Evolutionary conservation across 2,113 vertebrate species (phyloP), one percentile per base, ranked within the genome.

Genomic region (Rhynchomys soricoides): DNA sequence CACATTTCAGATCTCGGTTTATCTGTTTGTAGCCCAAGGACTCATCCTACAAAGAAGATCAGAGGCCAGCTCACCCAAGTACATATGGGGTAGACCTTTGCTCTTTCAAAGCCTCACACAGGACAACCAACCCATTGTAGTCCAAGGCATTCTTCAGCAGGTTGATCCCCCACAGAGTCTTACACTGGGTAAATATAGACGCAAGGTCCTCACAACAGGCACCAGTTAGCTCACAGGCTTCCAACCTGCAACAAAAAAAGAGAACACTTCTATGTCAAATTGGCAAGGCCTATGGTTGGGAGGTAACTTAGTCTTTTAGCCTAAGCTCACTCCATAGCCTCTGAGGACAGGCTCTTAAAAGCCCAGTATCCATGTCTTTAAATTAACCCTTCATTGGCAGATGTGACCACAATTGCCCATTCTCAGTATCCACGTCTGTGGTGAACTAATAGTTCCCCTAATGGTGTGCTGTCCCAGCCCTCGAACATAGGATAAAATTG

Each of bases 301-400:
- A 70, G 19, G 31, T 12, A 12, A 70, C 6, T n/a, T 22, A 34
- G 34, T 22, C 19, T n/a, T 37, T 70, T 70, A n/a, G 5, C 7
- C 86, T 12, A 70, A 6, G 17, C 48, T 55, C 22, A 52, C 34
- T 15, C 7, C 48, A 55, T 4, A 55, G 7, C 31, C 48, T 52
- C 22, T n/a, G 12, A n/a, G 71, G 40, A 75, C 34, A 7, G 1
- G 1, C 0, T 52, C 59, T 73, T 3, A 78, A 57, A 26, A 40
- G 3, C 1, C 73, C 73, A 0, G 3, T 0, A 34, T 55, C 1
- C 3, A 11, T 7, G 43, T 5, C 24, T 7, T 64, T 45, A 3
- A 29, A 9, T 3, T 22, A 3, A 3, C 26, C 62, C 37, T 52
- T 31, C 24, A 12, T 66, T 66, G 10, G 64, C 29, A 66, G 29